Evolutionary conservation across 2,888 invertebrate genomes (phyloP), one percentile per base, ranked within the genome.

Genomic region (Acleris literana): DNA sequence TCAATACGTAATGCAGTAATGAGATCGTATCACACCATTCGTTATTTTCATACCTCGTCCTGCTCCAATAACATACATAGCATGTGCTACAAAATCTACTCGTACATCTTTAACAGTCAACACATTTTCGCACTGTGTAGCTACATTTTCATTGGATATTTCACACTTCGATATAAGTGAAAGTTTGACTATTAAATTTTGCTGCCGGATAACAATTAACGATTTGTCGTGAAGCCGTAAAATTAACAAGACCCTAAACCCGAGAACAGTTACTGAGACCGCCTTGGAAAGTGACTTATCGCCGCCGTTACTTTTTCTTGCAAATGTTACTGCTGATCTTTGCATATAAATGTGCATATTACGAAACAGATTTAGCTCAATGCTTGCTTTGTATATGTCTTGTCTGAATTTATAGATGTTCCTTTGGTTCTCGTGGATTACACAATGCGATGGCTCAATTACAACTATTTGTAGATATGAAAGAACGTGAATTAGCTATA

Each of bases 31-130:
- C 71, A 68, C 73, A 72, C 72, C 67, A 71, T 67, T 73, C 71
- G 72, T 76, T 76, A 75, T 74, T 73, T 72, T 75, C 71, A 72
- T 64, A 70, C 71, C 69, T 72, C 68, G 72, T 69, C 76, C 75
- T 76, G 76, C 70, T 78, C 76, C 70, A 76, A 72, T 79, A 74
- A 78, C 77, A 76, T 70, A 75, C 70, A 74, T 73, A 73, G 71
- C 53, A 54, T 54, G 70, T 64, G 54, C 70, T 59, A 69, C 67
- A 65, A 68, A 58, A 61, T 46, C 51, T 55, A 66, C 70, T 70
- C 70, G 71, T 70, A 16, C 43, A 39, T 17, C 25, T 33, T 16
- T 16, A n/a, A 39, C 20, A 55, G 18, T 57, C 43, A n/a, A 33
- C 44, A 53, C 53, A 25, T 58, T 67, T 61, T 62, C 64, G 44